These are phyloP conservation scores for Mobula birostris DNA, from an alignment of 2,113 vertebrate genomes.

Conservation along the genomic window DNA sequence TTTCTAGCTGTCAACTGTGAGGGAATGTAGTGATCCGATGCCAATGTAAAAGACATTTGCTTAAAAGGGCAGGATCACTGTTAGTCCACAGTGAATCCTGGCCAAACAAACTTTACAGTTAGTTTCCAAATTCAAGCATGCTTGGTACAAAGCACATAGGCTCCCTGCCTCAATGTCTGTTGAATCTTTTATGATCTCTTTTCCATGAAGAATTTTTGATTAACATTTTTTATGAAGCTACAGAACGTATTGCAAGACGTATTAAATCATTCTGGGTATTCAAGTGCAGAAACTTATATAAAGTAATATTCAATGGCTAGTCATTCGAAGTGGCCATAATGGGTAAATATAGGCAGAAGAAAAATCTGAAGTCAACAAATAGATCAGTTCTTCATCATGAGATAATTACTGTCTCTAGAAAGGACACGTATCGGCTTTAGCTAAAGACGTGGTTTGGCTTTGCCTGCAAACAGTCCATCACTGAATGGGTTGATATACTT, in stretches of 20 bases:
- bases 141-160: neutral
- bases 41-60: conserved; percentile 17
- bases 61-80: neutral
- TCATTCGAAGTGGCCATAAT: neutral
- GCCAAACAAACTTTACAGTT: conserved; percentile 16
- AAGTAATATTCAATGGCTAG: neutral
- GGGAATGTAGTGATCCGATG: conserved; percentile 21
- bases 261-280: neutral
- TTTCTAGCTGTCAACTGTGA: neutral
- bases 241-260: neutral
- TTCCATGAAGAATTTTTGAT: neutral
- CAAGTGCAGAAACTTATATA: neutral
- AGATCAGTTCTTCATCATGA: neutral
- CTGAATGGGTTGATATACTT: no score
- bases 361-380: neutral
- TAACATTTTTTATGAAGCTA: neutral
- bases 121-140: neutral
- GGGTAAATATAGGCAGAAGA: neutral
- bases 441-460: neutral
- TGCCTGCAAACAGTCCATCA: neutral
- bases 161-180: neutral
- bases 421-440: neutral
- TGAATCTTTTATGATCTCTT: neutral
- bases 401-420: neutral
- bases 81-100: neutral